A percentile compares a stretch with the other conserved stretches of the same genome.
phyloP scores from a whole-genome alignment of 1,140 invertebrate genomes.

The Hyphantria cunea region DNA sequence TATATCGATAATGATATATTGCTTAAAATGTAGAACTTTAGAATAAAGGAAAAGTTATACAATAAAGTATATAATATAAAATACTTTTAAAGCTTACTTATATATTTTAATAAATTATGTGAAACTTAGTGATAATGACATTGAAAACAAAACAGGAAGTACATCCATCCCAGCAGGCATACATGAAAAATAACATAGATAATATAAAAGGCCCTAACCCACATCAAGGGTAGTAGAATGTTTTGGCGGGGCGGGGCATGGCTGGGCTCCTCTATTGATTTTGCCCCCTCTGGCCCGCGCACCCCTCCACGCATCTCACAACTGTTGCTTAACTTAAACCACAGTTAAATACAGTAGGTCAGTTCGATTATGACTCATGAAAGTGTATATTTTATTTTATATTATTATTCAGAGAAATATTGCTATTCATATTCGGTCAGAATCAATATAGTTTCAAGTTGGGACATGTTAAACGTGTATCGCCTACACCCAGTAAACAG shows the following conservation, averaged over 20 bases:
- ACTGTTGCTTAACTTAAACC: conserved; percentile 61
- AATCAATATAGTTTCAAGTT: too few relatives aligned
- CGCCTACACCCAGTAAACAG: too few relatives aligned
- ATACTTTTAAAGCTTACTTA: too few relatives aligned
- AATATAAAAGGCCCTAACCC: conserved; percentile 47
- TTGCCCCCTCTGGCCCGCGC: conserved; percentile 43
- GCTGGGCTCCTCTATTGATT: conserved; percentile 61
- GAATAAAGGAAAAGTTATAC: too few relatives aligned
- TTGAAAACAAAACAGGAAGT: background rate
- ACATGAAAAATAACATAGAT: conserved; percentile 37
- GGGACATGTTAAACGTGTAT: too few relatives aligned
- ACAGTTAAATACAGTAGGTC: conserved; percentile 23
- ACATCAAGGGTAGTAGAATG: conserved; percentile 48
- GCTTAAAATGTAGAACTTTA: too few relatives aligned
- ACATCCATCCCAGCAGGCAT: background rate
- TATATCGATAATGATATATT: too few relatives aligned
- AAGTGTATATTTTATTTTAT: background rate
- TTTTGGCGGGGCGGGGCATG: conserved; percentile 52
- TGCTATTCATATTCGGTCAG: too few relatives aligned
- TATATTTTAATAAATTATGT: too few relatives aligned
- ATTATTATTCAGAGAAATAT: too few relatives aligned
- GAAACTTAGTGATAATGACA: background rate
- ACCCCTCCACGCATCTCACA: conserved; percentile 59
- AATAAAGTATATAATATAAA: too few relatives aligned
- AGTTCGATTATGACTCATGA: conserved; percentile 7